phyloP scores from a whole-genome alignment of 1,140 invertebrate genomes.

The Trichonephila clavata region DNA sequence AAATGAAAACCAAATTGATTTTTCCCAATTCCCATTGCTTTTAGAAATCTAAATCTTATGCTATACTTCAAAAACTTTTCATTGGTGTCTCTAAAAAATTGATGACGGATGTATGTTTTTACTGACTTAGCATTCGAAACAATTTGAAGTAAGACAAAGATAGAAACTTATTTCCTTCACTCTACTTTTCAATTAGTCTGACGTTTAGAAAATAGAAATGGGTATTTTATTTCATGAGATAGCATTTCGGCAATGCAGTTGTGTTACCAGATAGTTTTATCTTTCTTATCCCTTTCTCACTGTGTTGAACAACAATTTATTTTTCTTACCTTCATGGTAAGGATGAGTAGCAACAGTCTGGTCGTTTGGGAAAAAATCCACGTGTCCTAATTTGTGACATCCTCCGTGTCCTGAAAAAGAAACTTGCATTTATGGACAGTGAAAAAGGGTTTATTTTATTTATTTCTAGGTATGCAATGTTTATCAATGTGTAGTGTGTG shows the following conservation, averaged over 20 bases:
- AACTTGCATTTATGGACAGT: neutral
- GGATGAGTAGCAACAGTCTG: conserved; percentile 37
- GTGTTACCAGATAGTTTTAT: neutral
- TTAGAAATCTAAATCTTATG: neutral
- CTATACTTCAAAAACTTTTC: neutral
- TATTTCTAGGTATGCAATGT: neutral
- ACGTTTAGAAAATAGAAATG: neutral
- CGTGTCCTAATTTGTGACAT: conserved; percentile 75
- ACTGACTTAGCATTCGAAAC: no score
- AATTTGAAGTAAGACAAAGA: neutral
- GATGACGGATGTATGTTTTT: neutral
- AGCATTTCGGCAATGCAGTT: neutral
- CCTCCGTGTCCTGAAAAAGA: conserved; percentile 75
- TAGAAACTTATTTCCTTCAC: neutral
- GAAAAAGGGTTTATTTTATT: neutral
- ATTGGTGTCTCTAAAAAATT: neutral
- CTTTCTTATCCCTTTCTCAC: neutral
- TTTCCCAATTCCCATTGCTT: neutral
- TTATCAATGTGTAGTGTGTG: no score
- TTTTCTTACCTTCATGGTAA: conserved; percentile 58
- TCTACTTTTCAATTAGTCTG: neutral
- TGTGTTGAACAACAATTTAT: neutral
- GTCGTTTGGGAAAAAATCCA: conserved; percentile 78
- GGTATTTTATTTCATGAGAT: neutral
- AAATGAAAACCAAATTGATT: neutral